Percentiles rank a stretch among this genome's conserved stretches.
Evolutionary conservation across 2,113 vertebrate genomes (phyloP).

Genomic region (Saguinus imperator): DNA sequence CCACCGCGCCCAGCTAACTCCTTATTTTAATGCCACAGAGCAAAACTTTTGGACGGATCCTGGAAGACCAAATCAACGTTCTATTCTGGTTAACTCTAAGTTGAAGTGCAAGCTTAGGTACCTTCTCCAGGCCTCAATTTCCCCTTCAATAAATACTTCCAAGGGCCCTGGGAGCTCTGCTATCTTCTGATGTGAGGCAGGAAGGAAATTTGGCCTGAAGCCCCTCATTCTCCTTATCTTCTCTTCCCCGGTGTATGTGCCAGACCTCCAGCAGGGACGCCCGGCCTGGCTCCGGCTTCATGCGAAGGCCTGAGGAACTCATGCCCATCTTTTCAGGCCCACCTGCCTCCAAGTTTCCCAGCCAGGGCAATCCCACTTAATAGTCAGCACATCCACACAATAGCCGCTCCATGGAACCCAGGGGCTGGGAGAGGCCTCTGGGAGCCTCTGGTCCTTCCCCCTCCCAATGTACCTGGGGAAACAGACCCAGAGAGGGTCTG

Average conservation of each 20-base stretch:
- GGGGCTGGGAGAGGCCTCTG: neutral
- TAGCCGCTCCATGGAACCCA: neutral
- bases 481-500: neutral
- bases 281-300: neutral
- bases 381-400: neutral
- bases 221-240: neutral
- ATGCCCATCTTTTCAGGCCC: neutral
- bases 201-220: neutral
- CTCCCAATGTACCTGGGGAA: neutral
- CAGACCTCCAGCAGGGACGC: rapidly evolving
- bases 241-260: rapidly evolving
- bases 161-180: neutral
- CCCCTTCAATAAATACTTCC: neutral
- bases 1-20: too few species aligned
- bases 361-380: too few species aligned
- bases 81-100: neutral
- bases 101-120: neutral
- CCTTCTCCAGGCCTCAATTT: neutral
- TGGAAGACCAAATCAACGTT: neutral
- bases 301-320: neutral
- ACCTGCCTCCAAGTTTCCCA: neutral
- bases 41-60: neutral
- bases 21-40: neutral
- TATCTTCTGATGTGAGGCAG: neutral
- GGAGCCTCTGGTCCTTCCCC: neutral